These are phyloP conservation scores for Eumacrocentrus americanus DNA, from an alignment of 2,888 invertebrate genomes.

Conservation along the genomic window DNA sequence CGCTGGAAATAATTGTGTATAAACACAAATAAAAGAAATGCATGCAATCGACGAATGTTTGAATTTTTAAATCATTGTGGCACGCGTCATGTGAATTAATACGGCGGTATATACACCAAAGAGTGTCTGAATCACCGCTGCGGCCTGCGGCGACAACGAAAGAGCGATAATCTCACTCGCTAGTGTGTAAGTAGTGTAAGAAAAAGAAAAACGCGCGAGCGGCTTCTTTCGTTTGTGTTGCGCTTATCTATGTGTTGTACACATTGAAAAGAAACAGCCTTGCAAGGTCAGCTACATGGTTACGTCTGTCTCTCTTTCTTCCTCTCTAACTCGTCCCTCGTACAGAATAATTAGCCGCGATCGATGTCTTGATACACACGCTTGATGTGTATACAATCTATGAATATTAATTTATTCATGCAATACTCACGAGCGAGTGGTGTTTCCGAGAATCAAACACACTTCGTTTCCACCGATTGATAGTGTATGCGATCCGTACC, in stretches of 20 bases:
- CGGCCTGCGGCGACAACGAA: neutral
- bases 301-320: slow-evolving; percentile 1
- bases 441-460: slow-evolving; percentile 7
- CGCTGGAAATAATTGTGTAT: too few species aligned
- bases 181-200: neutral
- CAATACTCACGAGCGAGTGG: neutral
- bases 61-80: neutral
- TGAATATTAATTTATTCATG: slow-evolving; percentile 14
- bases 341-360: slow-evolving; percentile 19
- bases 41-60: too few species aligned
- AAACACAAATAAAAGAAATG: too few species aligned
- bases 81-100: neutral
- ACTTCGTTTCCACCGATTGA: neutral
- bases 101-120: neutral
- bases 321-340: neutral
- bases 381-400: neutral
- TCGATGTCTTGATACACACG: neutral
- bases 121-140: slow-evolving; percentile 6
- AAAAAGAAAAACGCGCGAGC: neutral
- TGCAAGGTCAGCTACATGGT: slow-evolving; percentile 26
- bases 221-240: neutral
- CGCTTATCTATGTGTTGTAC: neutral
- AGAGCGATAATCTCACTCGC: neutral
- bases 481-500: neutral
- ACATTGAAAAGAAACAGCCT: slow-evolving; percentile 20